Base-by-base conservation (phyloP, 2,888 invertebrate genomes). In the Eupelmus urozonus region DNA sequence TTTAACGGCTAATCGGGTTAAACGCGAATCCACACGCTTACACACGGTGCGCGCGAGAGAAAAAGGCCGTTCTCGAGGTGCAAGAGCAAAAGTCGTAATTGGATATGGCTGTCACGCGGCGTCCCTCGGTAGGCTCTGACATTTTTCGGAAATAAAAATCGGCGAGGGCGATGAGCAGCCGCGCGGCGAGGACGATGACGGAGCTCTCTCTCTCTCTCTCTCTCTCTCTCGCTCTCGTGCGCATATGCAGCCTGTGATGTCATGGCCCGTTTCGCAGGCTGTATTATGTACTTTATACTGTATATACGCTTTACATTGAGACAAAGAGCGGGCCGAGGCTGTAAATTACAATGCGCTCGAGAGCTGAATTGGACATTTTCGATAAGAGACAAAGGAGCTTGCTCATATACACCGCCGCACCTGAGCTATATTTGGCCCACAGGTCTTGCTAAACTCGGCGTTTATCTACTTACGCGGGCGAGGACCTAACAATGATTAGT, bases 1-100 rank as follows among this genome's bases (percentile, higher is more conserved):
- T 67, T 59, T 67, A 67, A 55, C 67, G 62, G 73, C 55, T 62
- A 78, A 78, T 73, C 72, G 69, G 73, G 73, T 73, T 78, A 73
- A 63, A 20, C 71, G 67, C 55, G 60, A 34, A n/a, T n/a, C n/a
- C n/a, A n/a, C n/a, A n/a, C n/a, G n/a, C n/a, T n/a, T n/a, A n/a
- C n/a, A n/a, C n/a, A n/a, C 20, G 55, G 29, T 25, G 1, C 20
- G n/a, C 23, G 23, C 18, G 13, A 13, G 20, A 13, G 11, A 18
- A 11, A 69, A 73, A 67, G 69, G 63, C 53, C 29, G 78, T 69
- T 69, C 74, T 74, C 65, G 78, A 65, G 69, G 49, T 29, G 66
- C 59, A 55, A 40, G 27, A 53, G 55, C 53, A 49, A 18, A 16
- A 42, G 53, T 57, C 70, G 69, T 78, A 74, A 78, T 78, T 78